Base-by-base conservation (phyloP, 2,888 invertebrate genomes). In the Pristionchus arcanus region DNA sequence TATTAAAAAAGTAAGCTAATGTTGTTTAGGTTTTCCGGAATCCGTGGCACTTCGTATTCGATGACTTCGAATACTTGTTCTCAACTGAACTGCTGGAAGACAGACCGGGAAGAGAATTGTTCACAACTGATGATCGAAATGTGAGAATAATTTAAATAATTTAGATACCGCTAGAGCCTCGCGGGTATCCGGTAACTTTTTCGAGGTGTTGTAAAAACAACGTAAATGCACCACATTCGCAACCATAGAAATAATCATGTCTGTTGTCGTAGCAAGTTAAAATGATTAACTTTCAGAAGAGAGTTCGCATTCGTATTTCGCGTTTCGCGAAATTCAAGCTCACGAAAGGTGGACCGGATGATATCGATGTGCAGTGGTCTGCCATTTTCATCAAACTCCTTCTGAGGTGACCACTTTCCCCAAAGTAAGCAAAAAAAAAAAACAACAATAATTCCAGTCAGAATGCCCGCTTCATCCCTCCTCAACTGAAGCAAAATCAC, bases 381-480 rank as follows among this genome's bases (percentile, higher is more conserved):
- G 25, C 28, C 9, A 66, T 66, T 13, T 66, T 28, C 66, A 66
- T 28, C 28, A 66, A 66, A 66, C 66, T 66, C 13, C 66, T 66
- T 13, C 28, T 66, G 11, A 66, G 66, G 66, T 66, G 13, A 28
- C 13, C 28, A 5, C 7, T 25, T 63, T 63, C 5, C 21, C 4
- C 63, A 9, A n/a, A n/a, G n/a, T n/a, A n/a, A n/a, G 25, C 63
- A 9, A 21, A 63, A 63, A 5, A 63, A 19, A 63, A 63, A 21
- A 16, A 63, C 21, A 63, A 63, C 5, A 19, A 7, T 5, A 5
- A 28, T 86, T 86, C 21, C 85, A 86, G 85, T 63, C 85, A 86
- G 37, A 28, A 86, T 25, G 37, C n/a, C 31, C 85, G 85, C 16
- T 86, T 34, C 85, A 28, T 59, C 31, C 85, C 85, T 37, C 19